These are phyloP conservation scores for Rhamphomyia laevipes DNA, from an alignment of 2,888 invertebrate genomes.

Conservation along the genomic window DNA sequence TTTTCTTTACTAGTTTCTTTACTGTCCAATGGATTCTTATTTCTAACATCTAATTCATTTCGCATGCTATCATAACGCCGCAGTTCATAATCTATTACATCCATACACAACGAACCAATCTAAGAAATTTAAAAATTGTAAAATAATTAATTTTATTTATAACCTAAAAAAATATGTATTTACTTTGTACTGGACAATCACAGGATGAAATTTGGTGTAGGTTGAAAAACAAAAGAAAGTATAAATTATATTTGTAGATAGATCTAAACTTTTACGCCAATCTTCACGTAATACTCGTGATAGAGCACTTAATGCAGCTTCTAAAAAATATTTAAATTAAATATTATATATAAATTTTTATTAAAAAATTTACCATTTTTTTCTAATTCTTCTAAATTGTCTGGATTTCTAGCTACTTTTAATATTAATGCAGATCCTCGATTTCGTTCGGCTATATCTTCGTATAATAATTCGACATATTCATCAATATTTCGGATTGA, in stretches of 20 bases:
- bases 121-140: slow-evolving; percentile 25
- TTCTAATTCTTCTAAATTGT: slow-evolving; percentile 85
- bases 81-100: slow-evolving; percentile 89
- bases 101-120: slow-evolving; percentile 95
- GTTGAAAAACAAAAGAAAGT: slow-evolving; percentile 96
- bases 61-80: slow-evolving; percentile 90
- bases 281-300: slow-evolving; percentile 93
- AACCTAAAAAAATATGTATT: slow-evolving; percentile 8
- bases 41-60: slow-evolving; percentile 52
- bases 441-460: slow-evolving; percentile 86
- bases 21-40: slow-evolving; percentile 33
- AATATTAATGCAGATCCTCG: slow-evolving; percentile 84
- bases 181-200: slow-evolving; percentile 90
- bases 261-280: slow-evolving; percentile 91
- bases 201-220: slow-evolving; percentile 87
- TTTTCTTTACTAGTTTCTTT: slow-evolving; percentile 30
- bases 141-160: background rate
- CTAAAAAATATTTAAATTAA: slow-evolving; percentile 39
- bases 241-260: slow-evolving; percentile 92
- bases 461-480: slow-evolving; percentile 93
- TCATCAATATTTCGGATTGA: slow-evolving; percentile 78
- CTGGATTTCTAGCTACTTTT: slow-evolving; percentile 83
- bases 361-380: slow-evolving; percentile 67
- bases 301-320: slow-evolving; percentile 88
- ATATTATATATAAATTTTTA: background rate